Evolutionary conservation across 2,888 invertebrate genomes (phyloP), one percentile per base, ranked within the genome.

Genomic region (Leptopterna dolabrata): DNA sequence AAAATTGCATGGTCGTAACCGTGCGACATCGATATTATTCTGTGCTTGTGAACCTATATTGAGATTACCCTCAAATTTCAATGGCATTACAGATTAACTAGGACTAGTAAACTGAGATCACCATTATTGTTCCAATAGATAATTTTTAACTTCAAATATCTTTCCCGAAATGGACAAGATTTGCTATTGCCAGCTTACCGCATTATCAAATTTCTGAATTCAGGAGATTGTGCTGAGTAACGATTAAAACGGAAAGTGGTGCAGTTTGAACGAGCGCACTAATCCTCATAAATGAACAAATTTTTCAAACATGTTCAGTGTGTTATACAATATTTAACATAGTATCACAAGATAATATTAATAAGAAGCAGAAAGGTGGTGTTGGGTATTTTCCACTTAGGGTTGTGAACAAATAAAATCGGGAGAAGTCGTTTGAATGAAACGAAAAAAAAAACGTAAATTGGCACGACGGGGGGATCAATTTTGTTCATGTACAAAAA

Each of bases 331-430:
- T 36, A 36, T 36, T 36, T 2, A 36, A 36, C 36, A 36, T 36
- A 4, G 36, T 36, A 36, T 36, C 7, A 36, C 36, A 36, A 2
- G 36, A 4, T 36, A 36, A 36, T 36, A 63, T 36, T 36, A 36
- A 36, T 36, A 63, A 63, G 24, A 63, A 63, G 63, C 63, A 63
- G 63, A 63, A 63, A 63, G 63, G 63, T 63, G 63, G 63, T 63
- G 63, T 63, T 19, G 19, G 63, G 63, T 63, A 63, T 63, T 63
- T 63, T 63, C 19, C 24, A 63, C 24, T 63, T 63, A 4, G 63
- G 63, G 19, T 27, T 19, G 63, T 63, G 63, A 63, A 63, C 63
- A 19, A 63, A 36, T 4, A 19, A 63, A 63, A 24, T 27, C 27
- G 63, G 63, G 63, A 19, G 63, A 27, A 63, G 63, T 63, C n/a